These are phyloP conservation scores for Pogonocichla stellata DNA, from an alignment of 2,113 vertebrate species.

Conservation along the genomic window DNA sequence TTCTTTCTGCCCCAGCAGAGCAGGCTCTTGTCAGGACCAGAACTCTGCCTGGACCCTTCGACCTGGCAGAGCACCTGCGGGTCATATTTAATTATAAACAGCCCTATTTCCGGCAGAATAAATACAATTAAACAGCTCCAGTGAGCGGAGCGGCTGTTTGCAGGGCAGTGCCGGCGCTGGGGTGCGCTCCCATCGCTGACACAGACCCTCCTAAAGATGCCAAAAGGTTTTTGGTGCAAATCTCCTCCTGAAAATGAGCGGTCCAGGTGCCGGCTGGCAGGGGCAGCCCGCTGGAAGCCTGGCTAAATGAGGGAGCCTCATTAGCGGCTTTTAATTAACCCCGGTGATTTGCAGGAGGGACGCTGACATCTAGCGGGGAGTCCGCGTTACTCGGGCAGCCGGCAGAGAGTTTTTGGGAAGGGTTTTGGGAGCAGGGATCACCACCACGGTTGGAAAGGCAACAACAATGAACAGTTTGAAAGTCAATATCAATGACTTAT, in stretches of 20 bases:
- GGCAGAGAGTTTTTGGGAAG: accelerated
- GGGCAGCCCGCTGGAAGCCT: accelerated
- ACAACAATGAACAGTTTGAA: not conserved
- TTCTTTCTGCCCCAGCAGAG: not conserved
- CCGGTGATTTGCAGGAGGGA: not conserved
- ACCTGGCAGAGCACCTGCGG: not conserved
- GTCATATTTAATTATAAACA: not conserved
- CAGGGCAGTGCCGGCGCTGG: not conserved
- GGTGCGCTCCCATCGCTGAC: accelerated
- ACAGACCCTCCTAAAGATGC: not conserved
- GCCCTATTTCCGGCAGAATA: not conserved
- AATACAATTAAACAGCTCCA: not conserved
- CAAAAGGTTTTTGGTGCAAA: not conserved
- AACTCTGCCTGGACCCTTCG: not conserved
- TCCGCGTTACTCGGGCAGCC: not conserved
- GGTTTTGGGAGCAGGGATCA: not conserved
- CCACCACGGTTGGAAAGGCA: accelerated
- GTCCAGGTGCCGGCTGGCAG: not conserved
- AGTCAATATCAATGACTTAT: accelerated
- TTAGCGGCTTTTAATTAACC: not conserved
- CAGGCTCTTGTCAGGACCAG: not conserved
- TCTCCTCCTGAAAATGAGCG: accelerated
- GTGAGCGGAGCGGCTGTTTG: accelerated
- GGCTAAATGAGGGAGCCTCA: not conserved
- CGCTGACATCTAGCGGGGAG: conserved; percentile 53